phyloP scores from a whole-genome alignment of 2,113 vertebrate species.

The Ammodytes dubius region DNA sequence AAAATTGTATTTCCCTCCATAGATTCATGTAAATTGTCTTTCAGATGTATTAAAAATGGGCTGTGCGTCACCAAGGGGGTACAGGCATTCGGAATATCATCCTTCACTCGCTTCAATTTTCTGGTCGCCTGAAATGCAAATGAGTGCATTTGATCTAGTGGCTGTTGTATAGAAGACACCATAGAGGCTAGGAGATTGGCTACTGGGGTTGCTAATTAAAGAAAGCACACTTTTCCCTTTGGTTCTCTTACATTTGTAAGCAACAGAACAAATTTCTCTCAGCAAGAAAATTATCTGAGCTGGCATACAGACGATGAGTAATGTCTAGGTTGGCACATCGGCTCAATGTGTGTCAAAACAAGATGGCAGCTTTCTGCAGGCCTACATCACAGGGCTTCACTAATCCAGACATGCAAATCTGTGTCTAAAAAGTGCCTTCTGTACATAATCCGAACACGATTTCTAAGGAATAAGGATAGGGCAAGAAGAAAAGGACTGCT shows the following conservation, averaged over 20 bases:
- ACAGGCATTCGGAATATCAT: slow-evolving; percentile 7
- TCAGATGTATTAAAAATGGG: slow-evolving; percentile 40
- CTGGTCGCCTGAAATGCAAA: slow-evolving; percentile 67
- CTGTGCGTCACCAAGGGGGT: slow-evolving; percentile 28
- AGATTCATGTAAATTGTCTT: slow-evolving; percentile 39
- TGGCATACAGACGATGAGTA: slow-evolving; percentile 59
- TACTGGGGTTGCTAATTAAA: slow-evolving; percentile 67
- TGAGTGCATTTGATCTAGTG: slow-evolving; percentile 64
- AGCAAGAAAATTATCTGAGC: slow-evolving; percentile 59
- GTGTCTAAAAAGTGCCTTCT: slow-evolving; percentile 61
- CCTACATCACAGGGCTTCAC: slow-evolving; percentile 69
- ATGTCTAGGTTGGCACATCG: slow-evolving; percentile 45
- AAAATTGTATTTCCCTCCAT: slow-evolving; percentile 17
- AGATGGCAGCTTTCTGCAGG: slow-evolving; percentile 48
- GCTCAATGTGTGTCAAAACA: slow-evolving; percentile 56
- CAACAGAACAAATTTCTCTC: slow-evolving; percentile 58
- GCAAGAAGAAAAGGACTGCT: slow-evolving; percentile 25
- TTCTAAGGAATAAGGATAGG: slow-evolving; percentile 48
- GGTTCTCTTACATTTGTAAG: slow-evolving; percentile 56
- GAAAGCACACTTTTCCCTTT: slow-evolving; percentile 42
- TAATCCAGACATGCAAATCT: slow-evolving; percentile 74
- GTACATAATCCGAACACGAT: slow-evolving; percentile 54
- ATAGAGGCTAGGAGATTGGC: slow-evolving; percentile 50
- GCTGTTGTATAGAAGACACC: slow-evolving; percentile 60
- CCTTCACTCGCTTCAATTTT: slow-evolving; percentile 60